Conservation (phyloP, 2,888 invertebrate genomes). For the Drosophila nr. fundita region DNA sequence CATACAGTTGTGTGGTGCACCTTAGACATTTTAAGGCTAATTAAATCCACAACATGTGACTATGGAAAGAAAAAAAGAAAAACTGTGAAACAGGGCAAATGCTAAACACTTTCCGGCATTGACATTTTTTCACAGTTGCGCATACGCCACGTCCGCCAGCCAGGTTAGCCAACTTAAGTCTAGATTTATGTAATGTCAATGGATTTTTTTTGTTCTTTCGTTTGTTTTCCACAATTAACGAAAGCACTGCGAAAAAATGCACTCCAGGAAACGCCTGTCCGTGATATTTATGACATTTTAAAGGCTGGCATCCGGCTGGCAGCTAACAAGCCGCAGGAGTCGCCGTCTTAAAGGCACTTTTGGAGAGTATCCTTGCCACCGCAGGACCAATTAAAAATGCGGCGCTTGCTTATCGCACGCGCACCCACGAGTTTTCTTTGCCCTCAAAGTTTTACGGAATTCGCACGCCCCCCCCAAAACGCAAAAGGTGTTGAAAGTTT, state of each 20-base stretch:
- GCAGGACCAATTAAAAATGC: conserved; percentile 74
- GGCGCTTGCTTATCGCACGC: conserved; percentile 74
- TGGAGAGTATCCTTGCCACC: conserved; percentile 1
- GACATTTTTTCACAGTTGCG: conserved; percentile 69
- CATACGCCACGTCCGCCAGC: conserved; percentile 63
- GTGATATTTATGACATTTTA: conserved; percentile 73
- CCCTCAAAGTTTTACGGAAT: conserved; percentile 60
- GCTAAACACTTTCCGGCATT: conserved; percentile 78
- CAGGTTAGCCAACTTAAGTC: conserved; percentile 11
- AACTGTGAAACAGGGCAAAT: conserved; percentile 34
- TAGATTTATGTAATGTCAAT: conserved; percentile 56
- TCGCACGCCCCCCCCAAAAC: conserved; percentile 30
- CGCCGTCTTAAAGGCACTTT: conserved; percentile 35
- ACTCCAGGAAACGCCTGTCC: conserved; percentile 58
- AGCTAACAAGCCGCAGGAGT: conserved; percentile 19
- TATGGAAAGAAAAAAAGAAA: conserved; percentile 20
- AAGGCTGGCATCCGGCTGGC: conserved; percentile 42
- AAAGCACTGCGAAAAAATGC: conserved; percentile 27
- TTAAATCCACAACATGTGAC: conserved; percentile 66
- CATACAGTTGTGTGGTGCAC: conserved; percentile 14
- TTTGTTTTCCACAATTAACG: conserved; percentile 56
- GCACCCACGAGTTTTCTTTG: conserved; percentile 65
- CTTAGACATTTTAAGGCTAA: conserved; percentile 68
- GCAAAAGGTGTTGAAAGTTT: conserved; percentile 57
- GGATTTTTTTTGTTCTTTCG: conserved; percentile 13